Evolutionary conservation across 2,797 vertebrate genomes (phyloP).

Genomic region (Lemur catta): DNA sequence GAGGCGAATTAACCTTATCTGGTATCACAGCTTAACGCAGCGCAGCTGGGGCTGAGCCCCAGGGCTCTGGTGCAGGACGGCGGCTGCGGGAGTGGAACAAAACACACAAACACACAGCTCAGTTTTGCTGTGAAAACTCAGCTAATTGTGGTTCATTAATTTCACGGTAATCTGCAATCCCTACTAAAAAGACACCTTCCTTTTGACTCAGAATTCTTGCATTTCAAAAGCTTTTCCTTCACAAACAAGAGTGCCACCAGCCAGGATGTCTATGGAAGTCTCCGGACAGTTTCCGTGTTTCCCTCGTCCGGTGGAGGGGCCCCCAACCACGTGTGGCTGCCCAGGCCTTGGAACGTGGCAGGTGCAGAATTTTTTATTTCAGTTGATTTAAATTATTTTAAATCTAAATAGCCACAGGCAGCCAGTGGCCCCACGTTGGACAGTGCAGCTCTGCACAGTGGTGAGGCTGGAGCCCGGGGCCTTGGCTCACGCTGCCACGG

Average conservation of each 20-base stretch:
- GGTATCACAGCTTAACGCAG: accelerated
- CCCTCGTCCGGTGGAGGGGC: background rate
- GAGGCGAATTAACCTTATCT: accelerated
- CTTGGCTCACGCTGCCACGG: background rate
- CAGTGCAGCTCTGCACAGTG: background rate
- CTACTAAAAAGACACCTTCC: background rate
- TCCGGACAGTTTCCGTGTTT: background rate
- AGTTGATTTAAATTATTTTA: background rate
- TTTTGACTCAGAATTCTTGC: too few relatives aligned
- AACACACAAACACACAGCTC: background rate
- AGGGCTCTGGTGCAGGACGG: background rate
- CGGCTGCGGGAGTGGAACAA: accelerated
- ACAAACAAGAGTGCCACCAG: background rate
- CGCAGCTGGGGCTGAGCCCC: background rate
- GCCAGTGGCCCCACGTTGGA: too few relatives aligned
- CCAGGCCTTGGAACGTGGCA: background rate
- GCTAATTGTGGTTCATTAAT: accelerated
- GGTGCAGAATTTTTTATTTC: background rate
- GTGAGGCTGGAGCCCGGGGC: background rate
- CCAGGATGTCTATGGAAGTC: background rate
- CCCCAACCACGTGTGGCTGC: background rate
- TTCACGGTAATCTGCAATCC: accelerated
- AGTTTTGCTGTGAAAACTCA: accelerated
- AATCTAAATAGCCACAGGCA: background rate
- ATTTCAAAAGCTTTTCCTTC: background rate